These are phyloP conservation scores for Murina feae DNA, from an alignment of 2,113 vertebrate species.

Conservation along the genomic window DNA sequence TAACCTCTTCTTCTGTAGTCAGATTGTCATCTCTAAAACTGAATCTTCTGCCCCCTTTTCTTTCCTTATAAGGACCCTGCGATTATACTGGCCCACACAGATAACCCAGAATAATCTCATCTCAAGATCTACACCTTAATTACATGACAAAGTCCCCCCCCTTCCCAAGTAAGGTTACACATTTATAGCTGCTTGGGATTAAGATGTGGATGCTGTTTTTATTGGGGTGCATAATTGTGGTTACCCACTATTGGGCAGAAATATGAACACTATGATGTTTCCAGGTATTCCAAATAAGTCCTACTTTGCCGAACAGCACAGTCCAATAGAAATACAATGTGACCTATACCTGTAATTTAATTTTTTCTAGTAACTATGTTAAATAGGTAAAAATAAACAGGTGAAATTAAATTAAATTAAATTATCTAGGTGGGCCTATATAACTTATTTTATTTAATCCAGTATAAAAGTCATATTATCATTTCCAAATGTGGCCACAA, in stretches of 20 bases:
- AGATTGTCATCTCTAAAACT: not conserved
- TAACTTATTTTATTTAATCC: not conserved
- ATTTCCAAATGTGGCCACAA: not conserved
- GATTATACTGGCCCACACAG: not conserved
- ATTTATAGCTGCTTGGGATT: not conserved
- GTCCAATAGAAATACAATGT: not conserved
- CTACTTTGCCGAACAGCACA: not conserved
- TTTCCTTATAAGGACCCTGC: not conserved
- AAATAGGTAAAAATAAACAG: not conserved
- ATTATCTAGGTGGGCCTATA: too few relatives aligned
- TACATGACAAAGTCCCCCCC: not conserved
- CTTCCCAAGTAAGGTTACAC: not conserved
- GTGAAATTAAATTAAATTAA: not conserved
- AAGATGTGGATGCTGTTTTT: not conserved
- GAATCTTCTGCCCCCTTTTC: not conserved
- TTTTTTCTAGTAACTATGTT: not conserved
- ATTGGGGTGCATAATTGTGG: not conserved
- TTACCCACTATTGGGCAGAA: not conserved
- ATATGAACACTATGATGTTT: not conserved
- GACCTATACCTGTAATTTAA: not conserved
- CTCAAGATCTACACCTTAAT: not conserved
- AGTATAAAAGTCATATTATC: not conserved
- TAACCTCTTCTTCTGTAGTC: too few relatives aligned
- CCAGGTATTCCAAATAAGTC: not conserved
- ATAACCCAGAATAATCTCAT: not conserved